A percentile compares a stretch with the other conserved stretches of the same genome.
These are phyloP conservation scores for Megaceryle alcyon DNA, from an alignment of 2,797 vertebrate genomes.

Conservation along the genomic window DNA sequence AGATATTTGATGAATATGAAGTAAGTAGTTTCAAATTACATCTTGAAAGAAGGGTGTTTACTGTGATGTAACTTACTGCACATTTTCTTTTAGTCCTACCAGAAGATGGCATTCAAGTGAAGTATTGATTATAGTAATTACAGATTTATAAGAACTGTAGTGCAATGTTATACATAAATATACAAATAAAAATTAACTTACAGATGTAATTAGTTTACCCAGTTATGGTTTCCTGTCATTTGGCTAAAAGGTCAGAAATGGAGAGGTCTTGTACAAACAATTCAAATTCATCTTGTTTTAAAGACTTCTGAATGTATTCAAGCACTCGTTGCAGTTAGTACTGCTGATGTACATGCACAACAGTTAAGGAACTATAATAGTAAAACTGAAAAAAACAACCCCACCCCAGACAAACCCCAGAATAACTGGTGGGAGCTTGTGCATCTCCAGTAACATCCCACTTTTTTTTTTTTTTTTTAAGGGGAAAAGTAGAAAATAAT, in stretches of 20 bases:
- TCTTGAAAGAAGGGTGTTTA: neutral
- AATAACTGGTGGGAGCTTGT: neutral
- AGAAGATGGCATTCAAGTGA: neutral
- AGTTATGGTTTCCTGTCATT: neutral
- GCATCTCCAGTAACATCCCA: neutral
- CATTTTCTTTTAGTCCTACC: neutral
- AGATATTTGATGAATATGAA: slow-evolving; percentile 99
- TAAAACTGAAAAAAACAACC: neutral
- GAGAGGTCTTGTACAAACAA: neutral
- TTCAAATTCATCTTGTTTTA: neutral
- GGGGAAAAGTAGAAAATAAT: neutral
- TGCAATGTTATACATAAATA: neutral
- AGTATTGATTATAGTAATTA: neutral
- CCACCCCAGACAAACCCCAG: neutral
- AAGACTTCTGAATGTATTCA: neutral
- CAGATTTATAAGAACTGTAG: neutral
- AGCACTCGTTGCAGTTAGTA: neutral
- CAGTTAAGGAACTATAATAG: neutral
- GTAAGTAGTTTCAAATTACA: slow-evolving; percentile 76
- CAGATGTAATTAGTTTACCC: neutral
- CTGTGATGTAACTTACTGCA: neutral
- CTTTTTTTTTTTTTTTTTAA: neutral
- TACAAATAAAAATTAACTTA: neutral
- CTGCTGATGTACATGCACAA: neutral
- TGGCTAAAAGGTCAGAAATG: neutral